phyloP scores from a whole-genome alignment of 2,797 vertebrate species.

The Chaetophractus vellerosus region DNA sequence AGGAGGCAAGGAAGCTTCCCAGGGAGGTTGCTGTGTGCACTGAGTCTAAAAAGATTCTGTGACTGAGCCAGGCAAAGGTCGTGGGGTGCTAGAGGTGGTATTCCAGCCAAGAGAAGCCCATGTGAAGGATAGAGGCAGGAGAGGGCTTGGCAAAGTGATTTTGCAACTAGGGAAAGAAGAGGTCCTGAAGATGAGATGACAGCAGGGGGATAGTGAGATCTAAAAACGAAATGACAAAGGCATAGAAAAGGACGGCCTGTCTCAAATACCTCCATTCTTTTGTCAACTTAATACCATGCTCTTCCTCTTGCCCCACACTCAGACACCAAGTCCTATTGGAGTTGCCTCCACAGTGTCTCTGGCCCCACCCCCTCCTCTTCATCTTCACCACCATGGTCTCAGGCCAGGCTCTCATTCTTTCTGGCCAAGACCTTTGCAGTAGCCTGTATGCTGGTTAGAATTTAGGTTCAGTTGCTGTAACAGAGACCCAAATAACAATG shows the following conservation, averaged over 20 bases:
- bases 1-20: background rate
- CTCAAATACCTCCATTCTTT: background rate
- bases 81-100: rapidly evolving
- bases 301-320: background rate
- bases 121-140: background rate
- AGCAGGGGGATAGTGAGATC: background rate
- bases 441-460: background rate
- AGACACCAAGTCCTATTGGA: background rate
- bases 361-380: background rate
- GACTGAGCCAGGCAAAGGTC: background rate
- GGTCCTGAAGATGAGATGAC: background rate
- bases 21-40: background rate
- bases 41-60: background rate
- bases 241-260: background rate
- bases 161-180: background rate
- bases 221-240: background rate
- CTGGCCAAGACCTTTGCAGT: background rate
- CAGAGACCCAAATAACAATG: background rate
- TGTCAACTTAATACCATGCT: background rate
- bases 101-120: background rate
- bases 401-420: background rate
- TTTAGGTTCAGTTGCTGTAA: background rate
- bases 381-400: background rate
- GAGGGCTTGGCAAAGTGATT: background rate
- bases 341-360: background rate